A percentile compares a stretch with the other conserved stretches of the same genome.
These are phyloP conservation scores for Branchinecta sandiegonensis DNA, from an alignment of 2,888 invertebrate species.

Conservation along the genomic window DNA sequence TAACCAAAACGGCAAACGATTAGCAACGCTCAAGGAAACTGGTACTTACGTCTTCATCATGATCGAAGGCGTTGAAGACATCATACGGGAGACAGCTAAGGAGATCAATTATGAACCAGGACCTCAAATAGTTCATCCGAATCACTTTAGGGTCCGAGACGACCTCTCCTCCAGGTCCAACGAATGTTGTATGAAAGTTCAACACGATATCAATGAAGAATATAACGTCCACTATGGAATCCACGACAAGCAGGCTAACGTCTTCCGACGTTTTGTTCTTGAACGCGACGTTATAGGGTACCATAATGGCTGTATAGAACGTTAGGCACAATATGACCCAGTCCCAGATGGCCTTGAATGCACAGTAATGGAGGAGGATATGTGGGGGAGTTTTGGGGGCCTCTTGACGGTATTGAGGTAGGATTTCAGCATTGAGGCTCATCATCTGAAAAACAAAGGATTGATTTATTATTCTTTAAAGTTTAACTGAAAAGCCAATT, in stretches of 20 bases:
- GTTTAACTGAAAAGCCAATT: too few relatives aligned
- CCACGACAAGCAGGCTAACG: slow-evolving; percentile 78
- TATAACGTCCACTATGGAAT: slow-evolving; percentile 98
- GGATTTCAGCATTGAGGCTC: slow-evolving; percentile 93
- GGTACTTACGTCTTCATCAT: slow-evolving; percentile 79
- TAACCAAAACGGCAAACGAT: neutral
- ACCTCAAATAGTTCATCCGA: slow-evolving; percentile 95
- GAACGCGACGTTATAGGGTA: slow-evolving; percentile 99
- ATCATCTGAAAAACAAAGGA: slow-evolving; percentile 52
- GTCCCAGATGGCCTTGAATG: slow-evolving; percentile 64
- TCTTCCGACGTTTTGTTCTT: slow-evolving; percentile 98
- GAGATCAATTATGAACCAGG: slow-evolving; percentile 98
- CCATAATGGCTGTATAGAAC: slow-evolving; percentile 97
- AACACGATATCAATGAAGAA: slow-evolving; percentile 99
- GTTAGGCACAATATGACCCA: slow-evolving; percentile 99
- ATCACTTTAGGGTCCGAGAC: slow-evolving; percentile 98
- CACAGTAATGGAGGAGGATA: slow-evolving; percentile 98
- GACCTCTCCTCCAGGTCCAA: slow-evolving; percentile 84
- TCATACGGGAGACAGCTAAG: slow-evolving; percentile 98
- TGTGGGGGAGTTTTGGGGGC: slow-evolving; percentile 99
- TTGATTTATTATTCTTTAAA: too few relatives aligned
- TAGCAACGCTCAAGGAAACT: slow-evolving; percentile 16
- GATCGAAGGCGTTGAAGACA: slow-evolving; percentile 99
- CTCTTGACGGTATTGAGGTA: slow-evolving; percentile 97
- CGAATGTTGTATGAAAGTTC: slow-evolving; percentile 99